Percentiles rank a stretch among this genome's conserved stretches.
phyloP scores from a whole-genome alignment of 2,888 invertebrate genomes.

The Laspeyria flexula region DNA sequence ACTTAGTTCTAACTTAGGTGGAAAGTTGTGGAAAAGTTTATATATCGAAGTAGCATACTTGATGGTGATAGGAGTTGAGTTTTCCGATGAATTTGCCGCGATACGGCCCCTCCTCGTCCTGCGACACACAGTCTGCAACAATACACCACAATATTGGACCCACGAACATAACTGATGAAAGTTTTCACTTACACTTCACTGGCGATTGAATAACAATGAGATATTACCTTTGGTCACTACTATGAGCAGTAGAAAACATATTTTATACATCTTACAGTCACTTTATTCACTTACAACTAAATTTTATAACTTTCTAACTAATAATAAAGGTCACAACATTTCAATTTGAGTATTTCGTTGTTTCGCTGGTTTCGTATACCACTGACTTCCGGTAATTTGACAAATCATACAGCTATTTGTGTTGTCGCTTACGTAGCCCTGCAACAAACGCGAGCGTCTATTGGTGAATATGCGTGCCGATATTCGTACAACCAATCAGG shows the following conservation, averaged over 20 bases:
- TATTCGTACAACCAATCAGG: conserved; percentile 50
- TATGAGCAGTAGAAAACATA: conserved; percentile 59
- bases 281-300: conserved; percentile 37
- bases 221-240: conserved; percentile 60
- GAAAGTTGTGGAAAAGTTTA: too few species aligned
- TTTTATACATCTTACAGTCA: conserved; percentile 57
- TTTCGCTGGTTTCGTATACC: conserved; percentile 43
- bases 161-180: conserved; percentile 54
- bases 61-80: conserved; percentile 96
- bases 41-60: conserved; percentile 75
- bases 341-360: conserved; percentile 30
- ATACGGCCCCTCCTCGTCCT: conserved; percentile 91
- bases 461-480: conserved; percentile 43
- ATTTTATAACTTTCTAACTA: conserved; percentile 50
- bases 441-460: conserved; percentile 44
- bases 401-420: conserved; percentile 49
- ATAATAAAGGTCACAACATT: conserved; percentile 56
- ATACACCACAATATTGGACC: conserved; percentile 24
- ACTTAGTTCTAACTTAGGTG: too few species aligned
- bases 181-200: conserved; percentile 40
- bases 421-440: conserved; percentile 27
- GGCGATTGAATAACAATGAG: background rate
- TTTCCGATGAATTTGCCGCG: conserved; percentile 93
- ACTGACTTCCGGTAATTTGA: conserved; percentile 62
- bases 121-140: conserved; percentile 71